These are phyloP conservation scores for Protobothrops mucrosquamatus DNA, from an alignment of 2,113 vertebrate species.

Conservation along the genomic window DNA sequence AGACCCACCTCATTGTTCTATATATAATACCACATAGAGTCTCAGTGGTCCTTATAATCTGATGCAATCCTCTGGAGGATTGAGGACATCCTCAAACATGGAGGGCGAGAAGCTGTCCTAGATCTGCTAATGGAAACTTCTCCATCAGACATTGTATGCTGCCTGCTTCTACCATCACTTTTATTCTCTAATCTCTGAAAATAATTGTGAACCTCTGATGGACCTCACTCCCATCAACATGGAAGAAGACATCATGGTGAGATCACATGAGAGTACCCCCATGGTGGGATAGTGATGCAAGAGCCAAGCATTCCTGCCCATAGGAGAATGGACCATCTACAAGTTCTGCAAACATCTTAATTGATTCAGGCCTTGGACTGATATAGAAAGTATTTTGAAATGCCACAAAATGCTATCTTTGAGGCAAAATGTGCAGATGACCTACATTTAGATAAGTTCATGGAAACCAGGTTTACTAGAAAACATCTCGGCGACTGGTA, in stretches of 20 bases:
- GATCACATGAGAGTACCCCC: neutral
- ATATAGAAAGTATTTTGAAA: neutral
- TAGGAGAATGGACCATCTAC: neutral
- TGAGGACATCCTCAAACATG: neutral
- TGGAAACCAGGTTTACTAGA: neutral
- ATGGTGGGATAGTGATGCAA: neutral
- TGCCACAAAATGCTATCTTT: neutral
- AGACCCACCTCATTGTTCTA: neutral
- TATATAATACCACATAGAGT: neutral
- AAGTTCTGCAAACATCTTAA: neutral
- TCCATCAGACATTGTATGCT: neutral
- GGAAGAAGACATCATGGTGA: neutral
- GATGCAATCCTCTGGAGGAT: neutral
- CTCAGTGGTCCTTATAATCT: neutral
- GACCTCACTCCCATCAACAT: neutral
- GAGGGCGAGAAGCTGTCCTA: neutral
- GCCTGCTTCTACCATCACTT: neutral
- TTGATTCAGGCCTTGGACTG: neutral
- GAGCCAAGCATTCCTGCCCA: neutral
- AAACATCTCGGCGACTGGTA: neutral
- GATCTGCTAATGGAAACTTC: neutral
- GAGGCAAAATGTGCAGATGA: neutral
- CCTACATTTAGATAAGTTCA: neutral
- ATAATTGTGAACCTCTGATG: neutral
- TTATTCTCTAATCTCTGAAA: neutral